phyloP scores from a whole-genome alignment of 2,797 vertebrate species.

The Scolopax bukidnonensis region DNA sequence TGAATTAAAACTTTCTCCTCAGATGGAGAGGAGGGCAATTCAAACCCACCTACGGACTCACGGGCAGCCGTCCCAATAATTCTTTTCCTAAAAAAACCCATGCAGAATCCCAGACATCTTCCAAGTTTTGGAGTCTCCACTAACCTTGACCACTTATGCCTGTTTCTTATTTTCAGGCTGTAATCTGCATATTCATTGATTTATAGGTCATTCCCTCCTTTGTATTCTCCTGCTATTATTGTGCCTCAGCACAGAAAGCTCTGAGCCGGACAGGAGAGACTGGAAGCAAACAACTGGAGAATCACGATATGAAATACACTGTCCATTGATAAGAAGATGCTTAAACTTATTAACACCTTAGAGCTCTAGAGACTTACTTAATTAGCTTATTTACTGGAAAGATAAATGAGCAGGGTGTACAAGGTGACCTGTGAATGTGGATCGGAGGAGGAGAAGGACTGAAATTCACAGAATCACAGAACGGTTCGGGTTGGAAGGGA shows the following conservation, averaged over 20 bases:
- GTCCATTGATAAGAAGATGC: not conserved
- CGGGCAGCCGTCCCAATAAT: not conserved
- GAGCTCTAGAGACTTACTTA: not conserved
- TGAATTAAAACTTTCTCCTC: not conserved
- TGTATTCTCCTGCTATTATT: not conserved
- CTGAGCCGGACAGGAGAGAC: not conserved
- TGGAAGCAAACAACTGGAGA: not conserved
- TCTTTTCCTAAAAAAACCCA: not conserved
- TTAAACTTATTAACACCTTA: constrained; percentile 14
- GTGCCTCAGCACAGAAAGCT: not conserved
- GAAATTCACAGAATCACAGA: not conserved
- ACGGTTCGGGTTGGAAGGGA: not conserved
- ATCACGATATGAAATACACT: not conserved
- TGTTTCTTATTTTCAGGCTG: not conserved
- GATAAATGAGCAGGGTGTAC: not conserved
- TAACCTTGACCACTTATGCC: not conserved
- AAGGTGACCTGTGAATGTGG: not conserved
- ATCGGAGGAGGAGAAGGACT: not conserved
- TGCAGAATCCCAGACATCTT: not conserved
- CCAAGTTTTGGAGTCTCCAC: not conserved
- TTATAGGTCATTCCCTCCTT: not conserved
- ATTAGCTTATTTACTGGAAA: not conserved
- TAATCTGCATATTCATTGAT: not conserved
- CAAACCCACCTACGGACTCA: not conserved
- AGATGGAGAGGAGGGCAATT: not conserved